Evolutionary conservation across 2,797 vertebrate species (phyloP).

Genomic region (Valencia hispanica): DNA sequence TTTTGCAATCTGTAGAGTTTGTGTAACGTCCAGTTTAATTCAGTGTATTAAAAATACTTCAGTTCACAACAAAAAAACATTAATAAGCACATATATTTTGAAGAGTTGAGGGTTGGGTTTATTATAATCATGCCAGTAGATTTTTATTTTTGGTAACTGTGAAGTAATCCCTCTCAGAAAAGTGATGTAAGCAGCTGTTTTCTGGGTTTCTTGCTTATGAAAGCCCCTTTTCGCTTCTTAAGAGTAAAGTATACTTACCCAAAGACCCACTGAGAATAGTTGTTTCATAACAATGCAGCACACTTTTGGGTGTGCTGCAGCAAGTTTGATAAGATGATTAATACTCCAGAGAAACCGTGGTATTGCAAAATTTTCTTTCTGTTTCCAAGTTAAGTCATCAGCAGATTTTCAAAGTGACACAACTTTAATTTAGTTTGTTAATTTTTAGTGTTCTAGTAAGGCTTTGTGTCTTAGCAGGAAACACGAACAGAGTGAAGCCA

Average conservation of each 20-base stretch:
- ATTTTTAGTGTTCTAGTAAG: neutral
- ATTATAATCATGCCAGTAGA: neutral
- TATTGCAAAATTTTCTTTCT: neutral
- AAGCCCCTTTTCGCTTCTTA: neutral
- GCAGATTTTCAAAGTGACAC: too few relatives aligned
- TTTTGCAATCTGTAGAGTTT: too few relatives aligned
- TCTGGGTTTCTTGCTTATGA: neutral
- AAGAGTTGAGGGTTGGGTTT: neutral
- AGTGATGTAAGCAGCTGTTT: neutral
- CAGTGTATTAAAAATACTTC: too few relatives aligned
- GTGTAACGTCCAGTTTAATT: too few relatives aligned
- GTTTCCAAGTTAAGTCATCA: too few relatives aligned
- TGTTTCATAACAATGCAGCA: conserved; percentile 25
- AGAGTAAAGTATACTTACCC: conserved; percentile 1
- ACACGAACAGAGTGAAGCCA: neutral
- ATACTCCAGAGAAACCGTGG: neutral
- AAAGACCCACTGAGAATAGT: neutral
- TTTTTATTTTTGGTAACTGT: neutral
- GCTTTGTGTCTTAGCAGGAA: neutral
- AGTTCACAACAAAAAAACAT: too few relatives aligned
- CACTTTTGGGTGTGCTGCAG: neutral
- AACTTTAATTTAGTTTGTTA: neutral
- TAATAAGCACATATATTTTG: too few relatives aligned
- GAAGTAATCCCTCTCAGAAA: neutral
- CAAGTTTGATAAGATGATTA: conserved; percentile 23